These are phyloP conservation scores for Echinarachnius parma DNA, from an alignment of 53 echinoderm and acorn worm species.

Conservation along the genomic window DNA sequence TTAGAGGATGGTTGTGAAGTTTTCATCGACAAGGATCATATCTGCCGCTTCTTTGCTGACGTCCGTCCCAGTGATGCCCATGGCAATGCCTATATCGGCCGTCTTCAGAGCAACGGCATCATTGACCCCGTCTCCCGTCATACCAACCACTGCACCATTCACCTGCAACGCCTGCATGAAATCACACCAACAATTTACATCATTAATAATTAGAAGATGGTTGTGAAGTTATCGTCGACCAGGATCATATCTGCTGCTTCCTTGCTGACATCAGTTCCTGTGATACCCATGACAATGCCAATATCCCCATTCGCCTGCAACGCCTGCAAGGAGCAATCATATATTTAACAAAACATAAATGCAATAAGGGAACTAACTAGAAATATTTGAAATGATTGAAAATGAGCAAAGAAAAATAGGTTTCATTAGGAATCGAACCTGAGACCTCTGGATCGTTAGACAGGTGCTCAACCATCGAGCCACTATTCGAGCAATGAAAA, in stretches of 20 bases:
- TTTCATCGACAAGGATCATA: constrained; percentile 95
- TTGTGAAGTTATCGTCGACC: constrained; percentile 87
- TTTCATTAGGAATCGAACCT: too few relatives aligned
- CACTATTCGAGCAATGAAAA: too few relatives aligned
- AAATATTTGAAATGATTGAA: too few relatives aligned
- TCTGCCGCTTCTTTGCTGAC: constrained; percentile 98
- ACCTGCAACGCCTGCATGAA: constrained; percentile 94
- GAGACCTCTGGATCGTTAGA: too few relatives aligned
- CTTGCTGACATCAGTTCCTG: constrained; percentile 94
- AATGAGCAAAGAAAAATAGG: too few relatives aligned
- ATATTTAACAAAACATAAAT: too few relatives aligned
- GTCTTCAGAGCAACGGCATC: constrained; percentile 97
- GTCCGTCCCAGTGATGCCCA: constrained; percentile 93
- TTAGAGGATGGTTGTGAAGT: constrained; percentile 91
- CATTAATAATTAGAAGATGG: too few relatives aligned
- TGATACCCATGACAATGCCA: constrained; percentile 95
- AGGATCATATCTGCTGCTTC: constrained; percentile 99
- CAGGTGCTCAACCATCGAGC: too few relatives aligned
- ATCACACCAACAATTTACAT: too few relatives aligned
- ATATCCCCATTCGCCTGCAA: constrained; percentile 80
- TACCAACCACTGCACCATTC: constrained; percentile 80
- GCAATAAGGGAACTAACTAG: too few relatives aligned
- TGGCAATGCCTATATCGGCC: constrained; percentile 97
- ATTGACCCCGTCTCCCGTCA: constrained; percentile 98
- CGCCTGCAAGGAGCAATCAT: constrained; percentile 76